A percentile compares a stretch with the other conserved stretches of the same genome.
Evolutionary conservation across 1,140 invertebrate species (phyloP).

Genomic region (Conus betulinus): DNA sequence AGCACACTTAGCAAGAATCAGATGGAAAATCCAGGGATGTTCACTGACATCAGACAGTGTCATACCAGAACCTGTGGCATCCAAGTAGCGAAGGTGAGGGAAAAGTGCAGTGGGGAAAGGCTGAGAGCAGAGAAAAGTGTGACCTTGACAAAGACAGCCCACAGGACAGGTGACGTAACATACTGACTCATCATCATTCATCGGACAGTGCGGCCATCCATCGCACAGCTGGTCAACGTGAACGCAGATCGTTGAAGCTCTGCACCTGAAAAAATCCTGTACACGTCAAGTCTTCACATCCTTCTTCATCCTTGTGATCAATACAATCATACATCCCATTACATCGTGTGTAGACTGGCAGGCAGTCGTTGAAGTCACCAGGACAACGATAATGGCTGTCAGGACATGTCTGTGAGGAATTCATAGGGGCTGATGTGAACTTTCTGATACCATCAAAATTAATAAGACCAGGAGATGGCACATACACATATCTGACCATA

Average conservation of each 20-base stretch:
- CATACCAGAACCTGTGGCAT: conserved; percentile 4
- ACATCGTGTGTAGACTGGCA: conserved; percentile 23
- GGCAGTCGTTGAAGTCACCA: not conserved
- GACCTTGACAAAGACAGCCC: conserved; percentile 38
- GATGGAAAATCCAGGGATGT: not conserved
- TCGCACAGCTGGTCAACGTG: conserved; percentile 24
- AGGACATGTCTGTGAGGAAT: not conserved
- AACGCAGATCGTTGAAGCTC: conserved; percentile 24
- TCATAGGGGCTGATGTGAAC: not conserved
- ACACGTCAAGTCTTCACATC: conserved; percentile 24
- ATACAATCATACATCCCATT: conserved; percentile 27
- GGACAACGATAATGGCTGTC: conserved; percentile 19
- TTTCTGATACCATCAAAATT: not conserved
- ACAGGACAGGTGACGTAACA: conserved; percentile 43
- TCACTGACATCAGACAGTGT: not conserved
- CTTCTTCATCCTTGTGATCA: conserved; percentile 22
- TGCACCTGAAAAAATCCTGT: conserved; percentile 35
- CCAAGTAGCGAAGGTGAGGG: not conserved
- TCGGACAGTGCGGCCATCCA: conserved; percentile 31
- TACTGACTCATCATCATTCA: conserved; percentile 35
- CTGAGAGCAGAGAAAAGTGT: conserved; percentile 2
- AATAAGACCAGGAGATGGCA: not conserved
- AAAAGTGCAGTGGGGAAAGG: not conserved
- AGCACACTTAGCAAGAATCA: not conserved
- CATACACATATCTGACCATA: not conserved